Percentiles rank a stretch among this genome's conserved stretches.
Evolutionary conservation across 2,797 vertebrate species (phyloP).

Genomic region (Macropus fuliginosus): DNA sequence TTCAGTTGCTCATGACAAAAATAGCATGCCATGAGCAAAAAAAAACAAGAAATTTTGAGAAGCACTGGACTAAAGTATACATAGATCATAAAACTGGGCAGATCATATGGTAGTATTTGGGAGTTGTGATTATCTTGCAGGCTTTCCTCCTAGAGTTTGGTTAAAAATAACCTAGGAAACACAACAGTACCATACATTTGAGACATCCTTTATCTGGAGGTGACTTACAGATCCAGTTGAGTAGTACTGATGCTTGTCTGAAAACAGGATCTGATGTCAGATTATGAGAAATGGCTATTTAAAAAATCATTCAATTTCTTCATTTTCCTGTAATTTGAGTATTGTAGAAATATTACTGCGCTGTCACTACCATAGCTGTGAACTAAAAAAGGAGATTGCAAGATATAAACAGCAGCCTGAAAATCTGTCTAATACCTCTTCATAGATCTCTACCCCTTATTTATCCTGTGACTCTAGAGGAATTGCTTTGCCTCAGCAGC

Average conservation of each 20-base stretch:
- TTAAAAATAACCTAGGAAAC: neutral
- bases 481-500: conserved; percentile 36
- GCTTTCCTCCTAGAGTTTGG: conserved; percentile 18
- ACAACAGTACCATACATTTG: neutral
- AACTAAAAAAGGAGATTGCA: neutral
- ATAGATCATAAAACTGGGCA: neutral
- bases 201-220: neutral
- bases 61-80: too few relatives aligned
- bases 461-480: conserved; percentile 43
- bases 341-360: neutral
- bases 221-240: neutral
- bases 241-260: neutral
- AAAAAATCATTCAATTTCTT: conserved; percentile 20
- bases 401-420: neutral
- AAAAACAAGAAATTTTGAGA: too few relatives aligned
- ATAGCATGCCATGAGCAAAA: too few relatives aligned
- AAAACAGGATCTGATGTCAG: neutral
- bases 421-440: conserved; percentile 4
- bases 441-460: conserved; percentile 45
- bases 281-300: conserved; percentile 26
- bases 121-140: conserved; percentile 30
- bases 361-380: conserved; percentile 13
- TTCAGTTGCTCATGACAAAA: too few relatives aligned
- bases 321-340: conserved; percentile 35
- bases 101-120: conserved; percentile 33